phyloP scores from a whole-genome alignment of 2,113 vertebrate species.

The Tyto alba region DNA sequence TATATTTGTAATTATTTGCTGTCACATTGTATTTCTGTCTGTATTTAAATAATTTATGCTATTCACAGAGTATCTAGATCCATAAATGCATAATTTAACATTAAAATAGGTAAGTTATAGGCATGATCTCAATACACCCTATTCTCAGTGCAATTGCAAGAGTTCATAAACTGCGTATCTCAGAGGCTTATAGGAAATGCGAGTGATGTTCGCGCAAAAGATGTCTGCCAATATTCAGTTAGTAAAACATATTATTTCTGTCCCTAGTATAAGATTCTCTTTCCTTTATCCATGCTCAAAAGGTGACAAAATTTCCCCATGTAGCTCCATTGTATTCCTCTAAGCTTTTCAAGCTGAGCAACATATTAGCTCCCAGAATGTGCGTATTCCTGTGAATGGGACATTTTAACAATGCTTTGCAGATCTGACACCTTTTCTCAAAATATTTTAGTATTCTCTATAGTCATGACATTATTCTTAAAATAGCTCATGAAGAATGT shows the following conservation, averaged over 20 bases:
- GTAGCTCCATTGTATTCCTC: background rate
- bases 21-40: background rate
- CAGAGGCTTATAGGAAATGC: background rate
- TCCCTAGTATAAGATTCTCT: background rate
- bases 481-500: constrained; percentile 14
- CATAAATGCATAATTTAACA: background rate
- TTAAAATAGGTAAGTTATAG: background rate
- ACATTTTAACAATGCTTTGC: constrained; percentile 19
- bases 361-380: background rate
- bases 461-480: background rate
- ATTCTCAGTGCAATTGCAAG: background rate
- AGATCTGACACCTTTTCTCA: background rate
- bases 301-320: background rate
- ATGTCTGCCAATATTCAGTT: background rate
- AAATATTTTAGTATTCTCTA: constrained; percentile 31
- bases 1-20: constrained; percentile 7
- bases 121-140: background rate
- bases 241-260: background rate
- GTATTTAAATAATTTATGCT: background rate
- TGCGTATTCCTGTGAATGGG: background rate
- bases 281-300: background rate
- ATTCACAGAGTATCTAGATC: background rate
- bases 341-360: background rate
- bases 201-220: background rate
- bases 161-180: background rate